Percentiles rank a stretch among this genome's conserved stretches.
phyloP scores from a whole-genome alignment of 1,140 invertebrate genomes.

The Neodiprion pinetum region DNA sequence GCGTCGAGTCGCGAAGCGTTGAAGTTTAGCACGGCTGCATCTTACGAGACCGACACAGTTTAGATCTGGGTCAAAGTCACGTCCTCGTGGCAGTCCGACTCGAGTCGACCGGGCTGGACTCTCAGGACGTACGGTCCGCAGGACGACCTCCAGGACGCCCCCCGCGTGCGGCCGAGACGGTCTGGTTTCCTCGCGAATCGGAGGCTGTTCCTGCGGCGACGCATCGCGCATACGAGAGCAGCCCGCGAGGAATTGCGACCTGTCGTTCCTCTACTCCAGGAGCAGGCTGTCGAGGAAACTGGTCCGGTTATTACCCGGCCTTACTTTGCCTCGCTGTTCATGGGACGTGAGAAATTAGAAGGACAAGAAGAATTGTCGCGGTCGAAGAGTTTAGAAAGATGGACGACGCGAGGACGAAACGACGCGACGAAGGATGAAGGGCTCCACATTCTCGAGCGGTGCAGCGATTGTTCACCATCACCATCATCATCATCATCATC shows the following conservation, averaged over 20 bases:
- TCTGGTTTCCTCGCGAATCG: slow-evolving; percentile 39
- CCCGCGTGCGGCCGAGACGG: background rate
- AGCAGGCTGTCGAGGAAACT: background rate
- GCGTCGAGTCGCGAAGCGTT: background rate
- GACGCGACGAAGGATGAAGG: too few relatives aligned
- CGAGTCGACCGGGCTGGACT: slow-evolving; percentile 28
- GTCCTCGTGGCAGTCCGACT: slow-evolving; percentile 53
- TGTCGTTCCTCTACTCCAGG: background rate
- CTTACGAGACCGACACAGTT: slow-evolving; percentile 34
- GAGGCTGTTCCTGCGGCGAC: slow-evolving; percentile 21
- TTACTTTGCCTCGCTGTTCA: too few relatives aligned
- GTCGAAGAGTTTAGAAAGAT: too few relatives aligned
- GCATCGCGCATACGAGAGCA: background rate
- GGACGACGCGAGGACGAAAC: too few relatives aligned
- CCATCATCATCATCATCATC: too few relatives aligned
- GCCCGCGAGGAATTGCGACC: background rate
- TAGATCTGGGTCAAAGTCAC: slow-evolving; percentile 61
- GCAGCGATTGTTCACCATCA: too few relatives aligned
- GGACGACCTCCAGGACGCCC: background rate
- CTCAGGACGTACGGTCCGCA: background rate
- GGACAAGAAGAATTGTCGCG: too few relatives aligned
- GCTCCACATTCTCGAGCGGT: too few relatives aligned
- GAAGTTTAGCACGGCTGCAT: background rate
- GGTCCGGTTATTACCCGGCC: background rate
- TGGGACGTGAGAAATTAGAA: too few relatives aligned